Conservation (phyloP, 2,888 invertebrate genomes). For the Liodrosophila aerea region DNA sequence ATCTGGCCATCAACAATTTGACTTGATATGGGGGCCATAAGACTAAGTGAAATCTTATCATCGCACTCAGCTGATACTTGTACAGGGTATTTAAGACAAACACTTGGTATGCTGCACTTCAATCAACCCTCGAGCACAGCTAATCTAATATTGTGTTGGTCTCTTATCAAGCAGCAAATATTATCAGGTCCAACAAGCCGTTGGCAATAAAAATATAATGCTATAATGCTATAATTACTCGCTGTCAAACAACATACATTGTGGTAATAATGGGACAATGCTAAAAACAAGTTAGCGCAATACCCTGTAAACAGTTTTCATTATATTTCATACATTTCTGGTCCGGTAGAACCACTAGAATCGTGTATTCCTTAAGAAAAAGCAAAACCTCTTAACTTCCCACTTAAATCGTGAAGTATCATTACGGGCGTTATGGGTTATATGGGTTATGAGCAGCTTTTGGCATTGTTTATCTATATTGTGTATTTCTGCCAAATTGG, state of each 20-base stretch:
- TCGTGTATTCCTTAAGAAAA: too few species aligned
- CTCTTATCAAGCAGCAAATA: constrained; percentile 24
- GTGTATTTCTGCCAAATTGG: too few species aligned
- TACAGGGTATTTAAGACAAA: constrained; percentile 1
- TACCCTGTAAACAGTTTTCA: too few species aligned
- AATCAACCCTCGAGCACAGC: constrained; percentile 3
- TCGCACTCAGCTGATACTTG: background rate
- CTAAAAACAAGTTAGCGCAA: constrained; percentile 11
- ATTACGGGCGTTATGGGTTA: too few species aligned
- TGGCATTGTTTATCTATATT: too few species aligned
- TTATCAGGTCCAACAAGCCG: constrained; percentile 10
- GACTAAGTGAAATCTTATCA: constrained; percentile 2
- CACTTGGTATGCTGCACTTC: background rate
- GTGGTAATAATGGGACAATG: too few species aligned
- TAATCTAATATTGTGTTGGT: constrained; percentile 20
- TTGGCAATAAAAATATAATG: background rate
- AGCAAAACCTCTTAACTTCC: too few species aligned
- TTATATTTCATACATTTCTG: too few species aligned
- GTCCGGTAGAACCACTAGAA: too few species aligned
- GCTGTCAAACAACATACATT: constrained; percentile 4
- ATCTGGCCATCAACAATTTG: constrained; percentile 1
- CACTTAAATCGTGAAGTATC: too few species aligned
- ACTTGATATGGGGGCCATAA: background rate
- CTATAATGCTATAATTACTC: constrained; percentile 8
- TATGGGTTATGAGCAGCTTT: too few species aligned